Evolutionary conservation across 2,888 invertebrate genomes (phyloP).

Genomic region (Sinopyrophorus schimmeli): DNA sequence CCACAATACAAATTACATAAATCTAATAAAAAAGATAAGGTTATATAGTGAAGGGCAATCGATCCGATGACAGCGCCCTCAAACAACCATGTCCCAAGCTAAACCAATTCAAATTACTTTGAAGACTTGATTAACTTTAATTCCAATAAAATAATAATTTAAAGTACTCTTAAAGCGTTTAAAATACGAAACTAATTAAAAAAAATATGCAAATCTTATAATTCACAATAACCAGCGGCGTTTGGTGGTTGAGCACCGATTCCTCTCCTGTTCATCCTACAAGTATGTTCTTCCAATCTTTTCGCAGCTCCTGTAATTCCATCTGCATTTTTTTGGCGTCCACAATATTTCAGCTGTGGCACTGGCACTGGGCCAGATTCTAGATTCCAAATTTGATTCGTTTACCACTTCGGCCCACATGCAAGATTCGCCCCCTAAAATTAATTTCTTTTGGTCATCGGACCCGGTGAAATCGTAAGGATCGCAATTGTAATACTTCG

Average conservation of each 20-base stretch:
- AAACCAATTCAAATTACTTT: no score
- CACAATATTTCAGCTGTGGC: slow-evolving; percentile 87
- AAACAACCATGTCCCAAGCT: no score
- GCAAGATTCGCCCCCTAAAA: slow-evolving; percentile 89
- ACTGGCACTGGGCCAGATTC: slow-evolving; percentile 84
- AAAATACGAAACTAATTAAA: no score
- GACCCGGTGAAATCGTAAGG: slow-evolving; percentile 60
- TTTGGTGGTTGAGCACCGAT: slow-evolving; percentile 69
- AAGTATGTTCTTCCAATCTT: slow-evolving; percentile 72
- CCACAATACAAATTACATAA: no score
- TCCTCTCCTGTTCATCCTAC: slow-evolving; percentile 71
- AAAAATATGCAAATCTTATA: no score
- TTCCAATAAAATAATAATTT: no score
- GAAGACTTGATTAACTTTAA: no score
- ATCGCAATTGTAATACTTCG: slow-evolving; percentile 69
- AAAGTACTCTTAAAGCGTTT: no score
- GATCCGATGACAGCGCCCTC: no score
- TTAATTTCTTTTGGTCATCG: slow-evolving; percentile 61
- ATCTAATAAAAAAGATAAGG: no score
- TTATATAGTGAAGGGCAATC: no score
- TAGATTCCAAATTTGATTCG: slow-evolving; percentile 60
- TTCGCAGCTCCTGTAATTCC: slow-evolving; percentile 56
- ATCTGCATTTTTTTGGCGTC: slow-evolving; percentile 56
- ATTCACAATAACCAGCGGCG: slow-evolving; percentile 68
- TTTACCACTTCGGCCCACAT: slow-evolving; percentile 93